Percentiles rank a stretch among this genome's conserved stretches.
Evolutionary conservation across 2,113 vertebrate genomes (phyloP).

Genomic region (Neolamprologus caudopunctatus): DNA sequence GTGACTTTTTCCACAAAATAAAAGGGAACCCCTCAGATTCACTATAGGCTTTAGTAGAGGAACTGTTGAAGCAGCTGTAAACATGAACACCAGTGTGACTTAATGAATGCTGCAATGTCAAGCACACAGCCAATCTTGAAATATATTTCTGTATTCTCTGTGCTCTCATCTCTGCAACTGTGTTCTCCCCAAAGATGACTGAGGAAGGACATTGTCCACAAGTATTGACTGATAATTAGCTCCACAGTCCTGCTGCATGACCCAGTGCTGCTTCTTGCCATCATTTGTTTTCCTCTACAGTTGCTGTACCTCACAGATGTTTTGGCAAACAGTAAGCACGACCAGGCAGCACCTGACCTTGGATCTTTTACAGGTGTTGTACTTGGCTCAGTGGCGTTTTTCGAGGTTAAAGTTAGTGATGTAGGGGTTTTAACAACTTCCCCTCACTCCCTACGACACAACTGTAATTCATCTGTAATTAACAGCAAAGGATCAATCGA

Average conservation of each 20-base stretch:
- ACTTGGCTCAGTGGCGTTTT: background rate
- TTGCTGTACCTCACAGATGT: background rate
- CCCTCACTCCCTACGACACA: background rate
- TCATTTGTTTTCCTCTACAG: background rate
- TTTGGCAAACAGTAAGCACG: background rate
- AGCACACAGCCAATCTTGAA: background rate
- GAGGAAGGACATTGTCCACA: background rate
- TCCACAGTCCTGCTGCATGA: background rate
- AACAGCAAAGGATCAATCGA: background rate
- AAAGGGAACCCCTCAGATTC: background rate
- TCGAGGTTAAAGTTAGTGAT: background rate
- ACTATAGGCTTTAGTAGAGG: background rate
- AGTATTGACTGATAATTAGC: background rate
- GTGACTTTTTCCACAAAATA: background rate
- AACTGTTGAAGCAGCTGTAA: background rate
- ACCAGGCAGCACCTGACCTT: background rate
- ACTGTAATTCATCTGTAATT: slow-evolving; percentile 7
- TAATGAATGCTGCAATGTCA: background rate
- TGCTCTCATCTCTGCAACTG: background rate
- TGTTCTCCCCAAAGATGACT: background rate
- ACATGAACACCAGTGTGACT: background rate
- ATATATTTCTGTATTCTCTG: background rate
- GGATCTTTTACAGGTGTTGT: background rate
- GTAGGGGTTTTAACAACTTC: background rate
- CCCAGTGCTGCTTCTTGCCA: background rate